A percentile compares a stretch with the other conserved stretches of the same genome.
Conservation (phyloP, 2,888 invertebrate species). For the Dasysyrphus albostriatus region DNA sequence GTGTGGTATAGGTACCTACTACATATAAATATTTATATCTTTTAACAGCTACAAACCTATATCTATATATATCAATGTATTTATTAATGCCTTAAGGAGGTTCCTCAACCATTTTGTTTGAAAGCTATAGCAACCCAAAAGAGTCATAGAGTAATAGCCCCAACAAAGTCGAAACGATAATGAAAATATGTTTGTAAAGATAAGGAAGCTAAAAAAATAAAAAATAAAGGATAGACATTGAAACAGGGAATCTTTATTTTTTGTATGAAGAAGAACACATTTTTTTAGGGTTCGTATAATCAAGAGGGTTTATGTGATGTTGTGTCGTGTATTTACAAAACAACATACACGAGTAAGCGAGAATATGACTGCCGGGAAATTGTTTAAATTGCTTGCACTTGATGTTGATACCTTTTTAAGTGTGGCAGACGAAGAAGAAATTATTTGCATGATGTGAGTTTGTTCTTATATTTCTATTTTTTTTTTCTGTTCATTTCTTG, state of each 20-base stretch:
- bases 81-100: background rate
- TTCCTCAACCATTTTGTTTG: background rate
- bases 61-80: background rate
- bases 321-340: conserved; percentile 13
- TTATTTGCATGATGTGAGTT: conserved; percentile 59
- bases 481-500: background rate
- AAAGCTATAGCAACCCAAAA: conserved; percentile 7
- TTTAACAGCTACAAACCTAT: background rate
- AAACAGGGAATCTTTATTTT: conserved; percentile 1
- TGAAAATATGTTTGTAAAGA: conserved; percentile 60
- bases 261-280: background rate
- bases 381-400: conserved; percentile 55
- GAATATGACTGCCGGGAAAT: conserved; percentile 43
- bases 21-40: background rate
- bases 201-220: conserved; percentile 14
- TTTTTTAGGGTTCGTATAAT: background rate
- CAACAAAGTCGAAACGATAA: conserved; percentile 62
- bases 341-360: background rate
- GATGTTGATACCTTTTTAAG: conserved; percentile 29
- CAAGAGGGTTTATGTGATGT: background rate
- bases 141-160: conserved; percentile 34
- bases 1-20: background rate
- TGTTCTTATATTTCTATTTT: background rate
- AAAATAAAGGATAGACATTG: background rate
- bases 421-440: conserved; percentile 29